Conservation (phyloP, 2,797 vertebrate species). For the Potorous gilbertii region DNA sequence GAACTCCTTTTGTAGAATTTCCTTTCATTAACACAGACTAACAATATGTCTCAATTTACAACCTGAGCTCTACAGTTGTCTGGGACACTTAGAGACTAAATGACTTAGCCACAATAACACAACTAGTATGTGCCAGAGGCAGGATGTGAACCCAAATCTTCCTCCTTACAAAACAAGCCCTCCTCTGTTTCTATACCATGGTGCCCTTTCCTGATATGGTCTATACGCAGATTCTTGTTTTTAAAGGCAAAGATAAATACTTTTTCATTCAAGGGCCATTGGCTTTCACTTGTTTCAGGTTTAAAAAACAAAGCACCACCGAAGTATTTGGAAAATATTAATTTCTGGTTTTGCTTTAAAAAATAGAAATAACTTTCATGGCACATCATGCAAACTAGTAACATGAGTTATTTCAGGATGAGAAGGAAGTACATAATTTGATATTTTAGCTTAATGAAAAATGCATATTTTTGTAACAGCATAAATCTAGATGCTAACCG, state of each 20-base stretch:
- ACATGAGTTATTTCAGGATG: slow-evolving; percentile 56
- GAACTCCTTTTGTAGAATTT: background rate
- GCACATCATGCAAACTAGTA: slow-evolving; percentile 24
- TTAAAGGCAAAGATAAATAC: slow-evolving; percentile 57
- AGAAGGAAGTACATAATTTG: slow-evolving; percentile 57
- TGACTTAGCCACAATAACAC: background rate
- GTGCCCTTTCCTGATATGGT: slow-evolving; percentile 30
- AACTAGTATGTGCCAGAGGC: background rate
- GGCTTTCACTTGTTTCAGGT: background rate
- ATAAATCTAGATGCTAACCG: slow-evolving; percentile 59
- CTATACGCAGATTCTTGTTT: slow-evolving; percentile 43
- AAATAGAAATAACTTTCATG: slow-evolving; percentile 66
- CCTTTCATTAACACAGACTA: background rate
- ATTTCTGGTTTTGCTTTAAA: slow-evolving; percentile 41
- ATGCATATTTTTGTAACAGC: slow-evolving; percentile 67
- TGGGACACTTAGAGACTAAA: background rate
- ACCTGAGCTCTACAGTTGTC: background rate
- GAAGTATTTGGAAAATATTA: slow-evolving; percentile 46
- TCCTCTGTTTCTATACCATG: background rate
- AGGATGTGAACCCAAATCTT: background rate
- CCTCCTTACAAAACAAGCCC: background rate
- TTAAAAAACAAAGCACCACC: slow-evolving; percentile 61
- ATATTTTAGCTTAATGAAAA: slow-evolving; percentile 61
- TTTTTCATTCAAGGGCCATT: background rate
- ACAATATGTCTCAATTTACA: background rate